Evolutionary conservation across 2,797 vertebrate genomes (phyloP).

Genomic region (Hypotaenidia philippensis): DNA sequence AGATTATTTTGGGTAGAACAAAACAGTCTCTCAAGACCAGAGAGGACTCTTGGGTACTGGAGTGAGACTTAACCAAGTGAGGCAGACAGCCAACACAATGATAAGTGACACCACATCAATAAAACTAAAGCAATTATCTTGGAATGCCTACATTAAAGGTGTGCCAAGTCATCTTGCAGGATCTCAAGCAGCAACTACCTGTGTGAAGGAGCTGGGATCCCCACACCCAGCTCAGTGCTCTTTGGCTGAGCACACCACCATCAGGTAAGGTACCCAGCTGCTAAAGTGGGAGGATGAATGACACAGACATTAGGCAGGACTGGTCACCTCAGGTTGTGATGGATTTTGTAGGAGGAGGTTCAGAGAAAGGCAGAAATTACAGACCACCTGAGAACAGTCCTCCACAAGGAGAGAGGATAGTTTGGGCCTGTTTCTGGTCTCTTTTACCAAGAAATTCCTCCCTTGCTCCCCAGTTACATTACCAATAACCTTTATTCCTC

Average conservation of each 20-base stretch:
- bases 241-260: neutral
- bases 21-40: slow-evolving; percentile 7
- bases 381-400: neutral
- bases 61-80: neutral
- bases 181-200: neutral
- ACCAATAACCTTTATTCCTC: neutral
- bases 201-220: neutral
- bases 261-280: neutral
- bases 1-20: neutral
- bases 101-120: neutral
- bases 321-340: neutral
- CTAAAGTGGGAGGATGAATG: neutral
- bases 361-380: neutral
- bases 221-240: neutral
- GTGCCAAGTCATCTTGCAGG: neutral
- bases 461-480: neutral
- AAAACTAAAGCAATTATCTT: neutral
- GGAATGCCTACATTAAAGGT: neutral
- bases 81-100: neutral
- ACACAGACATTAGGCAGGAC: neutral
- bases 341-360: neutral
- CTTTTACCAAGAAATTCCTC: neutral
- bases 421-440: neutral
- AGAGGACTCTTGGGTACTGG: neutral
- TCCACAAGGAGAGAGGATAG: neutral